A percentile compares a stretch with the other conserved stretches of the same genome.
Evolutionary conservation across 2,888 invertebrate genomes (phyloP).

Genomic region (Geotrupes spiniger): DNA sequence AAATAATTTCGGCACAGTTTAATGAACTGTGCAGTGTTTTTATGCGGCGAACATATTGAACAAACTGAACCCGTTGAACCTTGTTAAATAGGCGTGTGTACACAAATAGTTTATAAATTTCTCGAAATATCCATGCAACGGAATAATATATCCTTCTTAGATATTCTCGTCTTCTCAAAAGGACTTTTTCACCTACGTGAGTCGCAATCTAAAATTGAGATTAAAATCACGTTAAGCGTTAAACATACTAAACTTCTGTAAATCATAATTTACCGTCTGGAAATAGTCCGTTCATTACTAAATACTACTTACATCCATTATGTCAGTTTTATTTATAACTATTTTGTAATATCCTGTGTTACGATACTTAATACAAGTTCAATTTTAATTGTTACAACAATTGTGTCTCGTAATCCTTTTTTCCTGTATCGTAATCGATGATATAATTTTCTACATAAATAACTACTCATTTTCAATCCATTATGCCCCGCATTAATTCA

Average conservation of each 20-base stretch:
- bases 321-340: slow-evolving; percentile 7
- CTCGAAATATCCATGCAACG: slow-evolving; percentile 5
- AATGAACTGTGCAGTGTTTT: too few species aligned
- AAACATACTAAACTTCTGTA: slow-evolving; percentile 4
- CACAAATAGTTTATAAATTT: slow-evolving; percentile 1
- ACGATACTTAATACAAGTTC: slow-evolving; percentile 4
- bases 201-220: slow-evolving; percentile 3
- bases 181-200: slow-evolving; percentile 7
- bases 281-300: slow-evolving; percentile 3
- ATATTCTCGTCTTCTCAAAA: slow-evolving; percentile 5
- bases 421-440: slow-evolving; percentile 1
- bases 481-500: too few species aligned
- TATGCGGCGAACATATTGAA: too few species aligned
- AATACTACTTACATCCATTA: background rate
- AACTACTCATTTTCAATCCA: background rate
- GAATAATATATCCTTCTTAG: slow-evolving; percentile 7
- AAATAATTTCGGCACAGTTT: too few species aligned
- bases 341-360: slow-evolving; percentile 6
- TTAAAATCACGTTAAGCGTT: slow-evolving; percentile 3
- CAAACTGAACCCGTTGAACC: background rate
- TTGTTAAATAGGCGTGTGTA: slow-evolving; percentile 1
- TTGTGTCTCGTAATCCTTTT: background rate
- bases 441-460: slow-evolving; percentile 1
- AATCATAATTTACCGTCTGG: slow-evolving; percentile 7
- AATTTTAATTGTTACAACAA: slow-evolving; percentile 2